phyloP scores from a whole-genome alignment of 2,888 invertebrate genomes.

The Eristalis tenax region DNA sequence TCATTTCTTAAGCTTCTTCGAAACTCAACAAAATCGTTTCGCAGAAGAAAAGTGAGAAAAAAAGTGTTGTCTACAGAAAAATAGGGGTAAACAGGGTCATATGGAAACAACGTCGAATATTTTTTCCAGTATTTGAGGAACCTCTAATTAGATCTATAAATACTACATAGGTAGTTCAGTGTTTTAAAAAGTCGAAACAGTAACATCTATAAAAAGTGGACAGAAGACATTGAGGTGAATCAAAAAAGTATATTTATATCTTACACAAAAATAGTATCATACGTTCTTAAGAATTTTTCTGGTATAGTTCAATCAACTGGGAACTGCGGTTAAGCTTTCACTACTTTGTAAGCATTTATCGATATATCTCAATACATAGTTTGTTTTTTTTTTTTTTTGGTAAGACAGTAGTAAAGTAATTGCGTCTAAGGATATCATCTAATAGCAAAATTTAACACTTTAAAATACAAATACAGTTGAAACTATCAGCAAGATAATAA shows the following conservation, averaged over 20 bases:
- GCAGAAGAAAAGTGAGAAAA: not conserved
- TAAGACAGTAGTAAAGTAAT: constrained; percentile 57
- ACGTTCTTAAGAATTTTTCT: constrained; percentile 9
- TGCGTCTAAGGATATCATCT: constrained; percentile 62
- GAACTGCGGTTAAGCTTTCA: constrained; percentile 54
- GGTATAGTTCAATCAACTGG: constrained; percentile 46
- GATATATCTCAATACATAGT: not conserved
- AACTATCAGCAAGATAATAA: constrained; percentile 54
- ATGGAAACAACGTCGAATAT: constrained; percentile 43
- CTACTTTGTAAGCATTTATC: constrained; percentile 52
- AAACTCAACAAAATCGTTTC: constrained; percentile 6
- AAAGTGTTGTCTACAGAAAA: constrained; percentile 45
- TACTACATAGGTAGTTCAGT: constrained; percentile 15
- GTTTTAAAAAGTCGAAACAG: constrained; percentile 40
- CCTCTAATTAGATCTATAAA: constrained; percentile 51
- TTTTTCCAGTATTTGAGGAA: constrained; percentile 35
- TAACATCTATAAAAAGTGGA: constrained; percentile 56
- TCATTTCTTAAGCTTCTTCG: constrained; percentile 31
- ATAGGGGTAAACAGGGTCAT: constrained; percentile 21
- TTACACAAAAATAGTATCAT: constrained; percentile 47
- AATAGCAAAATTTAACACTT: constrained; percentile 63
- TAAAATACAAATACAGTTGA: constrained; percentile 61
- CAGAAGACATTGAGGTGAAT: constrained; percentile 60
- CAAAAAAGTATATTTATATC: constrained; percentile 54
- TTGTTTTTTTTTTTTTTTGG: constrained; percentile 22